Evolutionary conservation across 2,888 invertebrate species (phyloP), one percentile per base, ranked within the genome.

Genomic region (Dicyrtomina minuta): DNA sequence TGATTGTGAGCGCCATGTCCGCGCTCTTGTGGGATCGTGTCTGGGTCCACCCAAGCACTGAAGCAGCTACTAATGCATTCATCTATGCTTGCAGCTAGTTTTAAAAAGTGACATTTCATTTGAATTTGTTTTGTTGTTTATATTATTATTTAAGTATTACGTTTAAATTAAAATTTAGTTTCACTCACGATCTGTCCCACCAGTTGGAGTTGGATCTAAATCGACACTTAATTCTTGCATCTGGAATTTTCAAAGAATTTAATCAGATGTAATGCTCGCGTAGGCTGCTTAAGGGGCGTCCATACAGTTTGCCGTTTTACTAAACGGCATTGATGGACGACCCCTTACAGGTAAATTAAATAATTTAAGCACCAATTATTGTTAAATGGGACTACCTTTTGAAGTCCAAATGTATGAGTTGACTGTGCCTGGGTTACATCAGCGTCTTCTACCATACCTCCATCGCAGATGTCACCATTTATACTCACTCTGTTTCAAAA

Each of bases 401-500:
- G 6, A 5, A 64, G 4, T 2, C 20, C 39, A 24, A 64, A 64
- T 22, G 33, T 33, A 41, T 53, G 64, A 2, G 33, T 39, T 39
- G 64, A 39, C 12, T 10, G 17, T 12, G 20, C 53, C 4, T 33
- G 33, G 12, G 33, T n/a, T 15, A 53, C 22, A 33, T 64, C 64
- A 2, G 49, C 53, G 20, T 64, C 64, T 64, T 64, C 64, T n/a
- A n/a, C 5, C 15, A 46, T 46, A 46, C 49, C 17, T 17, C 53
- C 8, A 27, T 64, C 51, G 22, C 64, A 64, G 22, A 39, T 2
- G 17, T 64, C 53, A 8, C 51, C 64, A 33, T 51, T 64, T 2
- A 64, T 53, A n/a, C 12, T 22, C 2, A 33, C 53, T 64, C 64
- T 51, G n/a, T n/a, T n/a, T n/a, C n/a, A n/a, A n/a, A n/a, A n/a